phyloP scores from a whole-genome alignment of 2,113 vertebrate genomes.

The Poeciliopsis occidentalis region DNA sequence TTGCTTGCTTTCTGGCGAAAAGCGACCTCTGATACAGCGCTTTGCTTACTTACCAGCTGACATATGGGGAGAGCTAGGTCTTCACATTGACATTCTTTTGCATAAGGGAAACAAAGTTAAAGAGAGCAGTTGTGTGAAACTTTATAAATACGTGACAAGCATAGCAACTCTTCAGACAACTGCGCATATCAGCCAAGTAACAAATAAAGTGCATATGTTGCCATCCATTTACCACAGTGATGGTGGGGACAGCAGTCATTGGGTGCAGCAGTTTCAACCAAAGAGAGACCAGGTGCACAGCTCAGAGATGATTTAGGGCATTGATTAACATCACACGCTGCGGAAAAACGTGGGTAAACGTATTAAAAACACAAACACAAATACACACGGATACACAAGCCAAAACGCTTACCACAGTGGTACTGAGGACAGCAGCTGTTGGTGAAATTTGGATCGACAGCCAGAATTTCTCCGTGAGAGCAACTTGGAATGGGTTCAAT shows the following conservation, averaged over 20 bases:
- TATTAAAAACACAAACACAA: conserved; percentile 7
- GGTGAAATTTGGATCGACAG: conserved; percentile 88
- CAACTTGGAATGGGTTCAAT: conserved; percentile 88
- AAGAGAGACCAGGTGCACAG: conserved; percentile 85
- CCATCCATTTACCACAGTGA: conserved; percentile 86
- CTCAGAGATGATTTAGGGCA: conserved; percentile 82
- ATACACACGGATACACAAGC: background rate
- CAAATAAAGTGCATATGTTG: conserved; percentile 10
- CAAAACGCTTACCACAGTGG: conserved; percentile 85
- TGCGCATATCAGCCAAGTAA: conserved; percentile 14
- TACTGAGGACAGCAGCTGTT: conserved; percentile 91
- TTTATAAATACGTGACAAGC: conserved; percentile 26
- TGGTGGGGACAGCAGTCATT: conserved; percentile 90
- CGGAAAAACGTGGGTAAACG: conserved; percentile 35
- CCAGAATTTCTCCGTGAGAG: conserved; percentile 88
- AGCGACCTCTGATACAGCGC: conserved; percentile 30
- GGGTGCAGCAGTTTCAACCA: conserved; percentile 81
- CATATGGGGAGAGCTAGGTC: conserved; percentile 82
- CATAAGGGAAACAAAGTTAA: conserved; percentile 36
- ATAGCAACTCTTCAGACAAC: conserved; percentile 25
- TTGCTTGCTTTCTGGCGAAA: conserved; percentile 31
- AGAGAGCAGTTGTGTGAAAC: conserved; percentile 19
- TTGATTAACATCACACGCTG: conserved; percentile 91
- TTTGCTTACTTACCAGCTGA: conserved; percentile 86
- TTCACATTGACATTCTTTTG: conserved; percentile 93